Conservation (phyloP, 2,113 vertebrate species). For the Pangasianodon hypophthalmus region DNA sequence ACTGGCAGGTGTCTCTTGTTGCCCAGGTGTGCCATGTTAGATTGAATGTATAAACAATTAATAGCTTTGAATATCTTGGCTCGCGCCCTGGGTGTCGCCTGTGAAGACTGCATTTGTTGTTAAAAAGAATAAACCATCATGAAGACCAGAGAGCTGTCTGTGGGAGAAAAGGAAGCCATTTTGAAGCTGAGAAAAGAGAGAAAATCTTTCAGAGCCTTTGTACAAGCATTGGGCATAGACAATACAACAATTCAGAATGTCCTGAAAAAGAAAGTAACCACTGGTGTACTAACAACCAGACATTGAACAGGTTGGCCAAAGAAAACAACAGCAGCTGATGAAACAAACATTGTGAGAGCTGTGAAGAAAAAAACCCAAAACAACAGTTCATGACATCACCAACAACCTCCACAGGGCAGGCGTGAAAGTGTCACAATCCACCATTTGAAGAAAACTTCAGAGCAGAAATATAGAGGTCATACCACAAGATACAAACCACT, state of each 20-base stretch:
- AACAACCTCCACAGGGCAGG: neutral
- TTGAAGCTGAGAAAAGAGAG: neutral
- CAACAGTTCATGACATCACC: neutral
- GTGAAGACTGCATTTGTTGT: neutral
- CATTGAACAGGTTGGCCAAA: neutral
- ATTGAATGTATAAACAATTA: neutral
- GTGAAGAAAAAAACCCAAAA: neutral
- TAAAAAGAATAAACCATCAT: neutral
- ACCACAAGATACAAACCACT: neutral
- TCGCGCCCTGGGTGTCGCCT: neutral
- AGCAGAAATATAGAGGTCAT: neutral
- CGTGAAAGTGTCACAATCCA: neutral
- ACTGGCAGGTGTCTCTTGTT: neutral
- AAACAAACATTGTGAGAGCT: neutral
- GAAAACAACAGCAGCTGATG: neutral
- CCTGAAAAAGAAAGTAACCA: neutral
- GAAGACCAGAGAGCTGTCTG: neutral
- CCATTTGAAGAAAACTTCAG: neutral
- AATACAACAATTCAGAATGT: neutral
- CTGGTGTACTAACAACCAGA: neutral
- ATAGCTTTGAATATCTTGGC: neutral
- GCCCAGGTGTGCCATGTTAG: neutral
- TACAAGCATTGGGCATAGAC: neutral
- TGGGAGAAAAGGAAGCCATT: neutral
- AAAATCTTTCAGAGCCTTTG: neutral